Evolutionary conservation across 2,888 invertebrate genomes (phyloP).

Genomic region (Chironomus riparius): DNA sequence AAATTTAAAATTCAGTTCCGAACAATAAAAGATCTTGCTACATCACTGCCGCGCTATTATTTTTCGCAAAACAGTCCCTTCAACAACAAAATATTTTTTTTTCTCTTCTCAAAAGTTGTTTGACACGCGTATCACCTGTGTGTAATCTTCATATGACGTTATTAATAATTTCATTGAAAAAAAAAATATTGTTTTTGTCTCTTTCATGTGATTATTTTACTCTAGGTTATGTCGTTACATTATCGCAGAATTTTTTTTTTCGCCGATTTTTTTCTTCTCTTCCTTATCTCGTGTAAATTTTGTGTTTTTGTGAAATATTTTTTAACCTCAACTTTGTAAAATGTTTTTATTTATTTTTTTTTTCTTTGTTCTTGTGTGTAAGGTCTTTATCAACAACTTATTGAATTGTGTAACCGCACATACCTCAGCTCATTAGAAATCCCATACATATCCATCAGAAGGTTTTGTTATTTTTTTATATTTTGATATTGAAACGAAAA

Average conservation of each 20-base stretch:
- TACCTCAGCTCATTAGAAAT: neutral
- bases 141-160: neutral
- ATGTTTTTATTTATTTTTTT: neutral
- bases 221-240: slow-evolving; percentile 15
- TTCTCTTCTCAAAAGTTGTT: neutral
- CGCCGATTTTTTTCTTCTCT: neutral
- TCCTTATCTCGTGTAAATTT: neutral
- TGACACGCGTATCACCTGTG: neutral
- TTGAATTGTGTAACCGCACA: slow-evolving; percentile 3
- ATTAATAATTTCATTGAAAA: neutral
- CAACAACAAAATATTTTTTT: neutral
- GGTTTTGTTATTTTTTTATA: too few species aligned
- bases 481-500: too few species aligned
- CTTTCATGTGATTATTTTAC: neutral
- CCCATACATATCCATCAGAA: neutral
- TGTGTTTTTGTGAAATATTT: neutral
- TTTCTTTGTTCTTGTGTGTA: neutral
- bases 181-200: neutral
- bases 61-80: too few species aligned
- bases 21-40: too few species aligned
- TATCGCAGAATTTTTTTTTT: neutral
- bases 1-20: too few species aligned
- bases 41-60: too few species aligned
- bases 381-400: neutral
- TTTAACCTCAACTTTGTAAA: neutral